Evolutionary conservation across 2,888 invertebrate genomes (phyloP), one percentile per base, ranked within the genome.

Genomic region (Platynereis dumerilii): DNA sequence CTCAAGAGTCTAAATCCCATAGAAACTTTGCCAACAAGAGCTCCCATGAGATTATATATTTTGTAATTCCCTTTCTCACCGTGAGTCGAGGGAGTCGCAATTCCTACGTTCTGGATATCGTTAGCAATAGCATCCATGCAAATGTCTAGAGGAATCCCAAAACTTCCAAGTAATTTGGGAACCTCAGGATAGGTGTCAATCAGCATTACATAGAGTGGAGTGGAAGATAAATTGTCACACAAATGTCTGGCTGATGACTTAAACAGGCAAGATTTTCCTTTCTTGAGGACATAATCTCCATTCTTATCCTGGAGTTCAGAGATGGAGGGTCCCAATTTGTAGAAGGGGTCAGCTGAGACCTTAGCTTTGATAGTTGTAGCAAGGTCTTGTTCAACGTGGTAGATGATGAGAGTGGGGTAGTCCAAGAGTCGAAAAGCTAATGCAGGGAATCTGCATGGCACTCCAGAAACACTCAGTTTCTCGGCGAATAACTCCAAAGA

Each of bases 241-340:
- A 82, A 69, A 15, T 74, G 74, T 5, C 78, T 75, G 24, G 75
- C 68, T 22, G 75, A 61, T 24, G 80, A 75, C 72, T 78, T 81
- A 67, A 82, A 80, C 52, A 83, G 69, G 70, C 81, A 81, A 15
- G 82, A 82, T 66, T 83, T 83, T n/a, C 82, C 83, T 64, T 78
- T 80, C 58, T 78, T 80, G 24, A 83, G 60, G 69, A 75, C 70
- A 66, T 78, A 83, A 65, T 78, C 78, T 3, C 81, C 81, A 69
- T 80, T 74, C 58, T 72, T 77, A 71, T 82, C 80, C 66, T 80
- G 79, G 48, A 82, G 67, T 69, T 81, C 81, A 27, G 70, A 67
- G 58, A 83, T 77, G 69, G 82, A 81, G n/a, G 75, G 71, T 28
- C 80, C 80, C n/a, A 80, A 58, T 26, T 74, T 64, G 67, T 76